Base-by-base conservation (phyloP, 2,888 invertebrate species). In the Abrostola tripartita region DNA sequence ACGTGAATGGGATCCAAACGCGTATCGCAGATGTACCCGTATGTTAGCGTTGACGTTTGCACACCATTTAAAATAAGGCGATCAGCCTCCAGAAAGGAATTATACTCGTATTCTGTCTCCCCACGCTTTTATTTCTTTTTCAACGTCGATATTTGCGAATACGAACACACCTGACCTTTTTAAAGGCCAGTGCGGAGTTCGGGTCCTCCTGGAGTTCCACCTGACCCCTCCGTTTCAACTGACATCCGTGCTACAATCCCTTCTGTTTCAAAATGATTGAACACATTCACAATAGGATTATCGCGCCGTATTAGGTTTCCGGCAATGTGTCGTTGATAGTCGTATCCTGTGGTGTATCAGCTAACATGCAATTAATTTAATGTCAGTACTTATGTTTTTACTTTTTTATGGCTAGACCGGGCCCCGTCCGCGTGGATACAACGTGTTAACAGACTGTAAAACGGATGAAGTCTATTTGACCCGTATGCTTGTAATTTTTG, bases 291-390 rank as follows among this genome's bases (percentile, higher is more conserved):
- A 58, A 42, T 54, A 54, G 50, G 71, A 72, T 75, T 58, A 75
- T 75, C 65, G 61, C 56, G 5, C 11, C 35, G 60, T 72, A 55
- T 72, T 72, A 47, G 40, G 76, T 72, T 75, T 70, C 71, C 71
- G 65, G 71, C 76, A 70, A 75, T 71, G 76, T 72, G 71, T 37
- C 38, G 37, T 59, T 68, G 76, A 76, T 78, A 76, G 50, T 36
- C 11, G 38, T 71, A 68, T 76, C 79, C 76, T 78, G 71, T 65
- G 12, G 52, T 51, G 6, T 78, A 78, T 75, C 78, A 41, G 47
- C 0, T 56, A 11, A 42, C 14, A 9, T 47, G 14, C 36, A 58
- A 36, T 50, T 50, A 50, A 50, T 50, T 50, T 36, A 57, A 65
- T 50, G 63, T 58, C 44, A 59, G 59, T 40, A 40, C 9, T 40